phyloP scores from a whole-genome alignment of 2,888 invertebrate genomes.

The Synergus umbraculus region DNA sequence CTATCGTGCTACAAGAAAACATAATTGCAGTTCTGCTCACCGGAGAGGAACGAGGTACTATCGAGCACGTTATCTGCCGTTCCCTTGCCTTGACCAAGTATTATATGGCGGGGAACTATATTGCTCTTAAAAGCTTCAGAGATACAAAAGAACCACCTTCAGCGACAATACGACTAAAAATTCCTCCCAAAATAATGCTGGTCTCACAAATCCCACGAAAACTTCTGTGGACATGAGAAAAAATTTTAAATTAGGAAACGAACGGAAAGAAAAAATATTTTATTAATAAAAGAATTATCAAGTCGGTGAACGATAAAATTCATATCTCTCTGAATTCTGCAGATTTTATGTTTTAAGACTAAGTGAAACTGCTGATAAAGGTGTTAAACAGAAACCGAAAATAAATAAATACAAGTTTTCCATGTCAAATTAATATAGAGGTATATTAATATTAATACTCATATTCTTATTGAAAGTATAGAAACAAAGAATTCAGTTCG shows the following conservation, averaged over 20 bases:
- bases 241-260: background rate
- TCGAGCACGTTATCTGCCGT: conserved; percentile 54
- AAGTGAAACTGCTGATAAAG: background rate
- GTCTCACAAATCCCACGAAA: background rate
- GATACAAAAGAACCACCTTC: conserved; percentile 23
- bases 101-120: conserved; percentile 26
- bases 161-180: conserved; percentile 20
- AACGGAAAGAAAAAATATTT: background rate
- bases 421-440: no score
- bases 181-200: conserved; percentile 23
- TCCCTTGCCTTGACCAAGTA: conserved; percentile 42
- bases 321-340: background rate
- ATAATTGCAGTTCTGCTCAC: conserved; percentile 59
- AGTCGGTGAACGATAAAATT: background rate
- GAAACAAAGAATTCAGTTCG: no score
- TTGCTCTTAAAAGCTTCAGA: conserved; percentile 25
- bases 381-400: background rate
- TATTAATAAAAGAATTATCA: background rate
- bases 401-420: background rate
- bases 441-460: no score
- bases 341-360: background rate
- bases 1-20: conserved; percentile 48
- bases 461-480: no score
- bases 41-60: conserved; percentile 57
- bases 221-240: background rate